Base-by-base conservation (phyloP, 2,888 invertebrate genomes). In the Creontiades dilutus region DNA sequence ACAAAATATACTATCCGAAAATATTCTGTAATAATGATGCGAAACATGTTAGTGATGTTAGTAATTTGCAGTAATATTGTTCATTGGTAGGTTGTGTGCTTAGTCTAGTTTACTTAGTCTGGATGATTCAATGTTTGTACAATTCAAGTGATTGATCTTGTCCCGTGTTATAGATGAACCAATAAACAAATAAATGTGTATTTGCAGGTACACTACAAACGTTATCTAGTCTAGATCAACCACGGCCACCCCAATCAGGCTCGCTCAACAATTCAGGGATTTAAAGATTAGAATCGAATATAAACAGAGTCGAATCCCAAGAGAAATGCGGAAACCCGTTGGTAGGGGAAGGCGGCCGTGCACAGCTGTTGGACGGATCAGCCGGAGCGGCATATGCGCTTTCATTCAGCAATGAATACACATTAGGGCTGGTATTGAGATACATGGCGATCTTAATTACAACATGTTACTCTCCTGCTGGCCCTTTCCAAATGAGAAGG, bases 311-410 rank as follows among this genome's bases (percentile, higher is more conserved):
- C 47, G 27, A 13, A 48, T 47, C 82, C 52, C 47, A 52, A 27
- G 52, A 82, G 82, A 82, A 82, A n/a, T 68, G 68, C 68, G 82
- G 82, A 82, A 48, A 52, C 5, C 46, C 46, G n/a, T 27, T 23
- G 28, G 76, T 16, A 76, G 80, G 52, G 19, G n/a, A n/a, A n/a
- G 82, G 23, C n/a, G 19, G 48, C 4, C 47, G 23, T 2, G 82
- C 82, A 82, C 82, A 82, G 82, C 82, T 82, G 82, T 82, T 52
- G 23, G 48, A 52, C 48, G 27, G 47, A 52, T 52, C 23, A 27
- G 48, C n/a, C 52, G 11, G 82, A 52, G 82, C 14, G 82, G 82
- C 82, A 82, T 82, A 82, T 82, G 82, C 52, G 82, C 82, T 82
- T 82, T 82, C 82, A 52, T 46, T 23, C 27, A 52, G 47, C 52